Evolutionary conservation across 2,888 invertebrate genomes (phyloP).

Genomic region (Celastrina argiolus): DNA sequence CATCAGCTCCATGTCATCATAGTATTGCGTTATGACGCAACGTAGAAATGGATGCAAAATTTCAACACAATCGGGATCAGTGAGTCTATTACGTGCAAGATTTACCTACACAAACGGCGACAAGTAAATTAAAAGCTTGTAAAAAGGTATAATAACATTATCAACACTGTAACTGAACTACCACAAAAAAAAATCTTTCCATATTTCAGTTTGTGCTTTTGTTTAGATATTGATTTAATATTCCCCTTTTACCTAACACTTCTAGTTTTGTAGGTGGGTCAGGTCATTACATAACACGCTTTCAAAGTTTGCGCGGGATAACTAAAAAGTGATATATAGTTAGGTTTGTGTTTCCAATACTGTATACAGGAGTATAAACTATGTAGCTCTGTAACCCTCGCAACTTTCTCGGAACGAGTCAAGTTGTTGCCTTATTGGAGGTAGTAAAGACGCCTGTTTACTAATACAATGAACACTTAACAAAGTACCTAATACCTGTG

Average conservation of each 20-base stretch:
- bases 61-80: too few species aligned
- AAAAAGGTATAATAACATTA: too few species aligned
- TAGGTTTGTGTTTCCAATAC: slow-evolving; percentile 25
- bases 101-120: too few species aligned
- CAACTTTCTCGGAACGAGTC: slow-evolving; percentile 41
- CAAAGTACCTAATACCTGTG: slow-evolving; percentile 19
- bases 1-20: too few species aligned
- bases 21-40: too few species aligned
- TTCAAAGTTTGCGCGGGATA: slow-evolving; percentile 2
- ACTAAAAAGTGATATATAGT: slow-evolving; percentile 23
- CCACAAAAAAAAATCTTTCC: too few species aligned
- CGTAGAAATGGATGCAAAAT: too few species aligned
- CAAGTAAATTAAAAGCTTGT: too few species aligned
- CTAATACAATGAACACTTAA: slow-evolving; percentile 20
- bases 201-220: too few species aligned
- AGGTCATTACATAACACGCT: background rate
- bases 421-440: slow-evolving; percentile 44
- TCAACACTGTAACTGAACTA: too few species aligned
- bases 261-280: background rate
- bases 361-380: slow-evolving; percentile 14
- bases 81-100: too few species aligned
- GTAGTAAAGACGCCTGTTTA: slow-evolving; percentile 44
- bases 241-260: background rate
- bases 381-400: slow-evolving; percentile 20
- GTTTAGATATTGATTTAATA: background rate